Percentiles rank a stretch among this genome's conserved stretches.
Evolutionary conservation across 2,888 invertebrate species (phyloP).

Genomic region (Diloba caeruleocephala): DNA sequence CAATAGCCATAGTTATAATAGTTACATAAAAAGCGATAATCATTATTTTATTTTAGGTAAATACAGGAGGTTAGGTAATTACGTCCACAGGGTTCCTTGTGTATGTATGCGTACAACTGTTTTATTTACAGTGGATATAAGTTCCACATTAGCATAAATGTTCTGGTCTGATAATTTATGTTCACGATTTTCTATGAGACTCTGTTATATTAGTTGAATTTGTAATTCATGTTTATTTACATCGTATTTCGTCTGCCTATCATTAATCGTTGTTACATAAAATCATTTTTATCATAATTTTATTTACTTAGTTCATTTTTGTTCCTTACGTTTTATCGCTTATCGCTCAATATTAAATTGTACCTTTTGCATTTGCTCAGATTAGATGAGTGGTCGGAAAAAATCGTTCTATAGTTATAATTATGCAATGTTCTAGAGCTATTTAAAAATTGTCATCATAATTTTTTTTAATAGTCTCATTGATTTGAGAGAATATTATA

Average conservation of each 20-base stretch:
- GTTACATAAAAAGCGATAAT: constrained; percentile 45
- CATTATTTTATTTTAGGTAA: constrained; percentile 21
- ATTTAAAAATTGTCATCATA: constrained; percentile 45
- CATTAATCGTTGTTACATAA: constrained; percentile 60
- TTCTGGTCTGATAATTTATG: constrained; percentile 44
- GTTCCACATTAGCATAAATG: constrained; percentile 25
- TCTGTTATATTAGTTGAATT: constrained; percentile 46
- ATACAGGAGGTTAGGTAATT: constrained; percentile 24
- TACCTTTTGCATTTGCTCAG: constrained; percentile 82
- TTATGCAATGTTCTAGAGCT: constrained; percentile 42
- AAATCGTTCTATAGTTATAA: constrained; percentile 30
- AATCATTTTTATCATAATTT: constrained; percentile 60
- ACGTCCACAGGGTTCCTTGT: constrained; percentile 17
- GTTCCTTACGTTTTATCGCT: constrained; percentile 36
- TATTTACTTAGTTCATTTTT: constrained; percentile 41
- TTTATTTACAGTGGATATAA: constrained; percentile 30
- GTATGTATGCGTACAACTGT: constrained; percentile 6
- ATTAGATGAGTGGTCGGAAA: constrained; percentile 39
- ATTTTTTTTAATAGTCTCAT: constrained; percentile 50
- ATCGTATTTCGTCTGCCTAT: constrained; percentile 37
- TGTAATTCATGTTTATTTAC: constrained; percentile 37
- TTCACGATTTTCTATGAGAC: constrained; percentile 44
- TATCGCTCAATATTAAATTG: constrained; percentile 69
- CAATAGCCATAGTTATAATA: constrained; percentile 39
- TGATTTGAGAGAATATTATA: constrained; percentile 63